A percentile compares a stretch with the other conserved stretches of the same genome.
These are phyloP conservation scores for Nesogale talazaci DNA, from an alignment of 2,113 vertebrate species.

Conservation along the genomic window DNA sequence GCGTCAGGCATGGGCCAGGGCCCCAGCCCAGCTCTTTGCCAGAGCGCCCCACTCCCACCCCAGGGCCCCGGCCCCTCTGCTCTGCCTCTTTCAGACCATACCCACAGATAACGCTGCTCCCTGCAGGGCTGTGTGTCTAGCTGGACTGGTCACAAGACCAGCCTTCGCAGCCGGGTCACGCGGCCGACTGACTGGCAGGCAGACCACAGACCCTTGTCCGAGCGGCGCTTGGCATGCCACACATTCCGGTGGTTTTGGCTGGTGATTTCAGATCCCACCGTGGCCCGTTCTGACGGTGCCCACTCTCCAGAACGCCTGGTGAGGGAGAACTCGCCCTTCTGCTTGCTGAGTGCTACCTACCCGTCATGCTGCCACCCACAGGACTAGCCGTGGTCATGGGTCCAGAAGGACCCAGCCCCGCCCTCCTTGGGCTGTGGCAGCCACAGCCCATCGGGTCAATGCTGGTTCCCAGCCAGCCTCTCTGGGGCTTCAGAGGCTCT, in stretches of 20 bases:
- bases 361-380: background rate
- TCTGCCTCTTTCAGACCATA: rapidly evolving
- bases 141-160: background rate
- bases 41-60: too few relatives aligned
- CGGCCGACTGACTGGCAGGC: rapidly evolving
- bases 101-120: background rate
- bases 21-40: too few relatives aligned
- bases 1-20: too few relatives aligned
- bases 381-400: too few relatives aligned
- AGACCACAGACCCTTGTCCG: background rate
- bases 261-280: rapidly evolving
- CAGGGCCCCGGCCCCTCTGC: background rate
- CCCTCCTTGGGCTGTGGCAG: too few relatives aligned
- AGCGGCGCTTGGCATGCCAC: rapidly evolving
- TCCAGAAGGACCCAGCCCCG: too few relatives aligned
- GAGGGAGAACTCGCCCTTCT: too few relatives aligned
- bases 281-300: rapidly evolving
- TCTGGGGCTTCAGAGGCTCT: too few relatives aligned
- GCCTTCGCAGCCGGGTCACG: background rate
- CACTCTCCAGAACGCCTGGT: rapidly evolving
- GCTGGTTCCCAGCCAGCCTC: too few relatives aligned
- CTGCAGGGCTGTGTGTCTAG: background rate
- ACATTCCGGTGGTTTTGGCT: rapidly evolving
- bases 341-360: too few relatives aligned
- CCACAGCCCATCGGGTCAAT: too few relatives aligned